Percentiles rank a stretch among this genome's conserved stretches.
Conservation (phyloP, 2,888 invertebrate species). For the Ornithoptera alexandrae region DNA sequence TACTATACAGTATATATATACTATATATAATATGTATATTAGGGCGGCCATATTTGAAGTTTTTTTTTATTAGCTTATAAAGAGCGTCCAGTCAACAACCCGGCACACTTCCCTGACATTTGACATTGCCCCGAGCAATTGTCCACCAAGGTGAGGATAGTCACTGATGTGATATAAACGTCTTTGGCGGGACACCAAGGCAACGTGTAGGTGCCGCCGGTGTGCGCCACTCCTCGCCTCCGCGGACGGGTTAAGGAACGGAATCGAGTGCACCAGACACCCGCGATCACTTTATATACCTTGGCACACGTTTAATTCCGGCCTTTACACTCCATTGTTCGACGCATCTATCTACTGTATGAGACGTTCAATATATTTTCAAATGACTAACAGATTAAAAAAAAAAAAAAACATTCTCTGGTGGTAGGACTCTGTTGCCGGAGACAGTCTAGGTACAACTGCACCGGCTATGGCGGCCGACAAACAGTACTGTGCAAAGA, state of each 20-base stretch:
- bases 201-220: conserved; percentile 20
- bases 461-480: too few relatives aligned
- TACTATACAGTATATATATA: too few relatives aligned
- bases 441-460: too few relatives aligned
- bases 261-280: conserved; percentile 9
- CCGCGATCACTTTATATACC: background rate
- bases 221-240: conserved; percentile 10
- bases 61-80: background rate
- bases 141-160: conserved; percentile 43
- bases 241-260: conserved; percentile 21
- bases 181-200: conserved; percentile 39
- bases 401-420: too few relatives aligned
- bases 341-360: background rate
- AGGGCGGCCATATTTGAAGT: background rate
- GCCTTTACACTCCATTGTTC: background rate
- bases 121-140: conserved; percentile 41
- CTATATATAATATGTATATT: too few relatives aligned
- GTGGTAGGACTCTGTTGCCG: too few relatives aligned
- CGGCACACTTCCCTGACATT: conserved; percentile 34
- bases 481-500: too few relatives aligned
- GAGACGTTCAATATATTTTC: too few relatives aligned
- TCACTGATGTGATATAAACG: conserved; percentile 38
- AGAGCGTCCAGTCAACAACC: conserved; percentile 14
- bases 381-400: too few relatives aligned
- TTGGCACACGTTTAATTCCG: conserved; percentile 4